Percentiles rank a stretch among this genome's conserved stretches.
Evolutionary conservation across 1,140 invertebrate species (phyloP).

Genomic region (Campoletis sonorensis): DNA sequence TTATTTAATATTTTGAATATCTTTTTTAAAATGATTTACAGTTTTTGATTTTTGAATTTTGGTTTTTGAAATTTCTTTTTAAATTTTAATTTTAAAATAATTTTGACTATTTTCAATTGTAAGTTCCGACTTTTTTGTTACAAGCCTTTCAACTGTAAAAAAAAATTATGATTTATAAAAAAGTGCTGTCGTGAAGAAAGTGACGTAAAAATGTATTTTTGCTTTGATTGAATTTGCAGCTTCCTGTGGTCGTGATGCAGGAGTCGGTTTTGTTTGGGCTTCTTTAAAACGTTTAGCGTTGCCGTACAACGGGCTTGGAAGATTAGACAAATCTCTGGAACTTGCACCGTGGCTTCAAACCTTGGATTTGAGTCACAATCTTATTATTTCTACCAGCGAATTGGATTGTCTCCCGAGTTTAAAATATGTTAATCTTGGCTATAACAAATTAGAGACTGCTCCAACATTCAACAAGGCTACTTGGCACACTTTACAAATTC

Average conservation of each 20-base stretch:
- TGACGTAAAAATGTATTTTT: background rate
- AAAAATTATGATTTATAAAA: background rate
- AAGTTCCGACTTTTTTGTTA: no score
- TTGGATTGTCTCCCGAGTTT: slow-evolving; percentile 79
- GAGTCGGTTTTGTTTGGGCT: slow-evolving; percentile 79
- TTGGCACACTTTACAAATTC: slow-evolving; percentile 73
- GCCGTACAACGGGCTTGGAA: slow-evolving; percentile 78
- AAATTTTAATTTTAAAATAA: no score
- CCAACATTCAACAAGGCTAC: slow-evolving; percentile 77
- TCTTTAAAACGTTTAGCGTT: slow-evolving; percentile 79
- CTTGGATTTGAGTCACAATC: slow-evolving; percentile 81
- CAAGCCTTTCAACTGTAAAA: background rate
- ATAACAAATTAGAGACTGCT: slow-evolving; percentile 79
- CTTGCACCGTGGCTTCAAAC: slow-evolving; percentile 79
- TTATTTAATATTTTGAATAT: no score
- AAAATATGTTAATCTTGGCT: slow-evolving; percentile 80
- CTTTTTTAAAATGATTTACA: no score
- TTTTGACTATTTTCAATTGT: no score
- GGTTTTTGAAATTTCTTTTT: no score
- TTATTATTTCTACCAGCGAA: slow-evolving; percentile 66
- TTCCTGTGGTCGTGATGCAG: slow-evolving; percentile 79
- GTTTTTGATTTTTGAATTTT: no score
- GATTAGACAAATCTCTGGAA: slow-evolving; percentile 79
- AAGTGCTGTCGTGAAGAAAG: background rate
- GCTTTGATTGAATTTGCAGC: slow-evolving; percentile 66